Evolutionary conservation across 92 coral and sea anemone genomes (phyloP), one percentile per base, ranked within the genome.

Genomic region (Paragorgia papillata): DNA sequence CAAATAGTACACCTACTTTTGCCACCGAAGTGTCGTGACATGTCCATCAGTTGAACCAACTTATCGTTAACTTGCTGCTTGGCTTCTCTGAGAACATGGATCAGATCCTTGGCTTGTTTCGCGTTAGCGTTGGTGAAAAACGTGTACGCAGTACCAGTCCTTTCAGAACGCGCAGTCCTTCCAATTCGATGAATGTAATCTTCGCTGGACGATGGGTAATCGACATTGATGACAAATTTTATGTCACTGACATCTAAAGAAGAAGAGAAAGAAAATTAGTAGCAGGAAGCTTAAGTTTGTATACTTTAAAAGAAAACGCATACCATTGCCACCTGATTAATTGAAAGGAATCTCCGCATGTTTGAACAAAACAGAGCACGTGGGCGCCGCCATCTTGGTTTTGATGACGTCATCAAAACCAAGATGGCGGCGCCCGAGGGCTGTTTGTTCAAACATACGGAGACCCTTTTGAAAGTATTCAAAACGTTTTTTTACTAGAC

Each of bases 141-240:
- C 1, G 99, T 95, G 85, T 95, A 95, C 0, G 99, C 93, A 0
- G 99, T 95, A 13, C 99, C 99, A 43, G 91, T 88, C 40, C 99
- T 89, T 58, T 95, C 95, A 10, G 99, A 95, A 44, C 99, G 90
- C 7, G 99, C 99, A 33, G 99, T 95, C 56, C 99, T 85, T 27
- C 99, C 99, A 78, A 95, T 95, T 66, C 99, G 97, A 77, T 95
- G 99, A 66, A 95, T 92, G 69, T 95, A 95, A 82, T 95, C 99
- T 62, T 95, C 99, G 39, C 97, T 90, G 33, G 94, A 95, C 57
- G 90, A 91, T 41, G 99, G 99, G 82, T 90, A 95, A 87, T 95
- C 99, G 27, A 95, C 89, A 90, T 95, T 95, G 92, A 95, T 95
- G 63, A 95, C 99, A 69, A 95, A 95, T 85, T 95, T 95, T 88